These are phyloP conservation scores for Cenopis cana DNA, from an alignment of 2,888 invertebrate species.

Conservation along the genomic window DNA sequence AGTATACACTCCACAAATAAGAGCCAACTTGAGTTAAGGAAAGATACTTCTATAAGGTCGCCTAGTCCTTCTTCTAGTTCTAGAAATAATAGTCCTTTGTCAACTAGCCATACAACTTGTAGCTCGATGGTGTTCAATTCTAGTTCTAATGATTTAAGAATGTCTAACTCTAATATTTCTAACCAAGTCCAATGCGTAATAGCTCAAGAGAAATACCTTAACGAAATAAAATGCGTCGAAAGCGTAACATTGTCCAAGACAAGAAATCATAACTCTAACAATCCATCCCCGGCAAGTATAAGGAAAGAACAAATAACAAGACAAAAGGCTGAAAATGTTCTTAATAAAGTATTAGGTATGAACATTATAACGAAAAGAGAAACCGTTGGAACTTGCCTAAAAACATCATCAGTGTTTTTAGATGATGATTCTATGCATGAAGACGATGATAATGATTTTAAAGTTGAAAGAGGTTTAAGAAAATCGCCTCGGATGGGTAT, in stretches of 20 bases:
- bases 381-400: constrained; percentile 74
- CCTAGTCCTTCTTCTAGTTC: constrained; percentile 81
- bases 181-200: constrained; percentile 82
- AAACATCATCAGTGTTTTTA: constrained; percentile 78
- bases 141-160: constrained; percentile 80
- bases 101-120: constrained; percentile 82
- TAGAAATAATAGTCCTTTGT: constrained; percentile 79
- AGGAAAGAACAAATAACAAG: constrained; percentile 78
- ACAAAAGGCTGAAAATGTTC: constrained; percentile 79
- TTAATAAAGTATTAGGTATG: constrained; percentile 80
- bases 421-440: constrained; percentile 77
- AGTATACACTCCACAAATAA: constrained; percentile 69
- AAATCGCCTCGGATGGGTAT: constrained; percentile 80
- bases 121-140: constrained; percentile 84
- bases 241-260: constrained; percentile 77
- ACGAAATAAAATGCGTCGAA: constrained; percentile 81
- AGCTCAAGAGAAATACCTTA: constrained; percentile 82
- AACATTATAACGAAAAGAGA: constrained; percentile 78
- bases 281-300: constrained; percentile 70
- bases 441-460: constrained; percentile 71
- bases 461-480: constrained; percentile 74
- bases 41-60: constrained; percentile 73
- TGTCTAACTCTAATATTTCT: constrained; percentile 78
- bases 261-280: constrained; percentile 63
- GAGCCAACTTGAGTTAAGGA: constrained; percentile 75